These are phyloP conservation scores for Leptarthrus brevirostris DNA, from an alignment of 2,888 invertebrate species.

Conservation along the genomic window DNA sequence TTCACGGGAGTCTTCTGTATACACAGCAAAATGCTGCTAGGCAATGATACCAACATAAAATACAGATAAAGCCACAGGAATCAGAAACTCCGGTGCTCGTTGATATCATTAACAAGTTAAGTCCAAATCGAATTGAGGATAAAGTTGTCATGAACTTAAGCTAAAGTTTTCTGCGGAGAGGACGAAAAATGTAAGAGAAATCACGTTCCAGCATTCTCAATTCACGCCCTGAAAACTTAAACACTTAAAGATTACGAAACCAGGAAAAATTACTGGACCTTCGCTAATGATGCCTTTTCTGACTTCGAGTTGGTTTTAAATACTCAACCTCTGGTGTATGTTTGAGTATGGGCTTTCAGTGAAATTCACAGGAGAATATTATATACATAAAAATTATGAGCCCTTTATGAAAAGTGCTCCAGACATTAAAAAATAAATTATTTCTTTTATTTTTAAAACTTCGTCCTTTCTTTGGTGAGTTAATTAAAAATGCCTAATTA, in stretches of 20 bases:
- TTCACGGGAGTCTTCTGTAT: not conserved
- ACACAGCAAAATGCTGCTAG: not conserved
- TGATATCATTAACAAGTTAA: conserved; percentile 47
- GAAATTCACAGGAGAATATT: not conserved
- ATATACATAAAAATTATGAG: not conserved
- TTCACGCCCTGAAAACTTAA: not conserved
- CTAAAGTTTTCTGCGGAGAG: not conserved
- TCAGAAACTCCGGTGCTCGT: not conserved
- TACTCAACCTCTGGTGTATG: not conserved
- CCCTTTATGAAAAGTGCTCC: not conserved
- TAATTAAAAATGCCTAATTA: conserved; percentile 23
- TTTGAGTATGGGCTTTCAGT: too few relatives aligned
- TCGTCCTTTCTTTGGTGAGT: conserved; percentile 1
- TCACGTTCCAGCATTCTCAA: not conserved
- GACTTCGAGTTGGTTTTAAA: not conserved
- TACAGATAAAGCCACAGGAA: conserved; percentile 10
- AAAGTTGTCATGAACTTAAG: conserved; percentile 39
- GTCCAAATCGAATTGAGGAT: conserved; percentile 42
- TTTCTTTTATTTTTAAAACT: not conserved
- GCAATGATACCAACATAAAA: not conserved
- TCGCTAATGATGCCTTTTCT: conserved; percentile 16
- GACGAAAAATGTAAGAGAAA: not conserved
- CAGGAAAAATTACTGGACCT: not conserved
- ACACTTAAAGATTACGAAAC: not conserved
- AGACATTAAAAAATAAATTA: conserved; percentile 12